phyloP scores from a whole-genome alignment of 2,797 vertebrate species.

The Parauchenoglanis ngamensis region DNA sequence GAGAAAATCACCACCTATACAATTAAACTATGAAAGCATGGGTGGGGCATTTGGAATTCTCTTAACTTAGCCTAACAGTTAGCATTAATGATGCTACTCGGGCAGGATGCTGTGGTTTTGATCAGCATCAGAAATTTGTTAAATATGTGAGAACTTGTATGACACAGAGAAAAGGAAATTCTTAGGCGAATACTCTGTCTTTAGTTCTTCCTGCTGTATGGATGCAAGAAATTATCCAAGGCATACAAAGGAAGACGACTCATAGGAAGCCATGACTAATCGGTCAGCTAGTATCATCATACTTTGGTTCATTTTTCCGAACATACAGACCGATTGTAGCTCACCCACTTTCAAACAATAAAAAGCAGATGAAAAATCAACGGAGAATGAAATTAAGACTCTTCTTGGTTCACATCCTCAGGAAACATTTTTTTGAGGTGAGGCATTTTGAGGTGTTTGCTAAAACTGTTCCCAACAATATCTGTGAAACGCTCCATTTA shows the following conservation, averaged over 20 bases:
- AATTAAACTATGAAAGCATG: background rate
- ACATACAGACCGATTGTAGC: background rate
- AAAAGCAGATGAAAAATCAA: background rate
- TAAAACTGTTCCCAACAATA: background rate
- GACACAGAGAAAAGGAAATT: slow-evolving; percentile 38
- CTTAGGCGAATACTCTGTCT: slow-evolving; percentile 9
- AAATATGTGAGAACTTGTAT: slow-evolving; percentile 16
- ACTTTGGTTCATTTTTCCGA: background rate
- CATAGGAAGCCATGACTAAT: slow-evolving; percentile 63
- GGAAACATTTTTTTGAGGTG: background rate
- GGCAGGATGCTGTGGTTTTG: slow-evolving; percentile 40
- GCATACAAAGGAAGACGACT: slow-evolving; percentile 41
- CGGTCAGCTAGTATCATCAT: slow-evolving; percentile 63
- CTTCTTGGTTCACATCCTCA: background rate
- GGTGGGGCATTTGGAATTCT: background rate
- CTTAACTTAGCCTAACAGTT: slow-evolving; percentile 3
- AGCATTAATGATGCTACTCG: slow-evolving; percentile 1
- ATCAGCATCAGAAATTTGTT: slow-evolving; percentile 2
- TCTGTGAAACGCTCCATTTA: background rate
- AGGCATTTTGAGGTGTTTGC: background rate
- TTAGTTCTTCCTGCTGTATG: slow-evolving; percentile 34
- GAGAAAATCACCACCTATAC: slow-evolving; percentile 14
- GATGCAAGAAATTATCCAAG: slow-evolving; percentile 34
- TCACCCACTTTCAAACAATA: background rate
- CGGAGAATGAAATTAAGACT: background rate